phyloP scores from a whole-genome alignment of 2,888 invertebrate genomes.

The Noctua pronuba region DNA sequence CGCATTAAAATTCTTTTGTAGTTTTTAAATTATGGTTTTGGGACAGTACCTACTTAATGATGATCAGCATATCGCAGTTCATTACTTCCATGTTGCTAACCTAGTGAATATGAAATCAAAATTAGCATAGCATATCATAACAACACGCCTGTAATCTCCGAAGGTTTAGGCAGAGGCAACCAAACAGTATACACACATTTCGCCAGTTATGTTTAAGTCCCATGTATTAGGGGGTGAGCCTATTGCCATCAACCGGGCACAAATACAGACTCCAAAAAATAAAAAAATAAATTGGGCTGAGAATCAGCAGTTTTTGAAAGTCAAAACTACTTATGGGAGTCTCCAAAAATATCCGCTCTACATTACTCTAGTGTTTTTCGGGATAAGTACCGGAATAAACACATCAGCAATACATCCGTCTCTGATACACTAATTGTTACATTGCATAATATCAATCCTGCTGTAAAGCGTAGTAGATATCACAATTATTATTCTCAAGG shows the following conservation, averaged over 20 bases:
- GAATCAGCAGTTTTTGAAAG: background rate
- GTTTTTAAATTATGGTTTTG: constrained; percentile 54
- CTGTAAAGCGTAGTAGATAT: background rate
- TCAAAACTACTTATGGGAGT: background rate
- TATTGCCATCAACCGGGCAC: no score
- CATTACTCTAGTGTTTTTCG: background rate
- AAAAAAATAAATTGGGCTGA: no score
- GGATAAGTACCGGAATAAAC: background rate
- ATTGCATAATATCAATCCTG: background rate
- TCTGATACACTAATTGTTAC: background rate
- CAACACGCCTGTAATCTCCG: background rate
- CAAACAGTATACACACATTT: no score
- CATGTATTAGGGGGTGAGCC: no score
- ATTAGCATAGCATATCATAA: background rate
- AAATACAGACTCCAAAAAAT: no score
- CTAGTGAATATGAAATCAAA: background rate
- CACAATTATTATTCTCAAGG: background rate
- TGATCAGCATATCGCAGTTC: background rate
- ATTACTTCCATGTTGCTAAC: constrained; percentile 1
- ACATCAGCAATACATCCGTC: background rate
- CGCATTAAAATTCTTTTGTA: constrained; percentile 61
- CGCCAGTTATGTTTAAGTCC: no score
- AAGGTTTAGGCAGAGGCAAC: no score
- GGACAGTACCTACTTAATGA: constrained; percentile 21
- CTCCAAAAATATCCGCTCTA: background rate